Evolutionary conservation across 2,113 vertebrate species (phyloP), one percentile per base, ranked within the genome.

Genomic region (Indri indri): DNA sequence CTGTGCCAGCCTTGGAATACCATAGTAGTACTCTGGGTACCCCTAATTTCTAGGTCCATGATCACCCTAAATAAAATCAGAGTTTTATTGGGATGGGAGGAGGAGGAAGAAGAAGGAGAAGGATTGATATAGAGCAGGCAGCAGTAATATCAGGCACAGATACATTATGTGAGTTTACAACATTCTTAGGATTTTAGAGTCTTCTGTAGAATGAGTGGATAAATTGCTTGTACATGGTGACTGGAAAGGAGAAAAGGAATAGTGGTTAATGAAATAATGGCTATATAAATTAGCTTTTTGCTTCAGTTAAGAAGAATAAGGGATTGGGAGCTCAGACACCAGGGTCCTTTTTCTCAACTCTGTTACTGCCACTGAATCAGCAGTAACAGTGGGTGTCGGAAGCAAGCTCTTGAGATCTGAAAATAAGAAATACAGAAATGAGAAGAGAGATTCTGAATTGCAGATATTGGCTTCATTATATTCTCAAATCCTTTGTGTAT

Each of bases 231-330:
- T 83, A 79, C 5, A 47, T 10, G n/a, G 90, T 68, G n/a, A 57
- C 32, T 82, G 50, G 82, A 76, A 97, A 93, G 45, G 54, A 93
- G 82, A 59, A 95, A 82, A 91, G 34, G 32, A 93, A 77, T 54
- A 37, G 37, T 65, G 17, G 73, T 83, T 79, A 85, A 77, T 83
- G 45, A 42, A 71, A 77, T 57, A 71, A 77, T 20, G 30, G 8
- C 4, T 76, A 87, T 63, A 6, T 82, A 76, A 71, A 93, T 71
- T 17, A 88, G 10, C n/a, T 63, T 88, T 93, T 37, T 77, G 82
- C 47, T 77, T 90, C 25, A 87, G 1, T 54, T 30, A 92, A 82
- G 52, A 92, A 40, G 32, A 16, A 61, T 68, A 37, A n/a, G 27
- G 13, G 6, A 40, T 59, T 85, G 47, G 47, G 54, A 93, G 45